A percentile compares a stretch with the other conserved stretches of the same genome.
Evolutionary conservation across 2,888 invertebrate genomes (phyloP).

Genomic region (Ditylenchus weischeri): DNA sequence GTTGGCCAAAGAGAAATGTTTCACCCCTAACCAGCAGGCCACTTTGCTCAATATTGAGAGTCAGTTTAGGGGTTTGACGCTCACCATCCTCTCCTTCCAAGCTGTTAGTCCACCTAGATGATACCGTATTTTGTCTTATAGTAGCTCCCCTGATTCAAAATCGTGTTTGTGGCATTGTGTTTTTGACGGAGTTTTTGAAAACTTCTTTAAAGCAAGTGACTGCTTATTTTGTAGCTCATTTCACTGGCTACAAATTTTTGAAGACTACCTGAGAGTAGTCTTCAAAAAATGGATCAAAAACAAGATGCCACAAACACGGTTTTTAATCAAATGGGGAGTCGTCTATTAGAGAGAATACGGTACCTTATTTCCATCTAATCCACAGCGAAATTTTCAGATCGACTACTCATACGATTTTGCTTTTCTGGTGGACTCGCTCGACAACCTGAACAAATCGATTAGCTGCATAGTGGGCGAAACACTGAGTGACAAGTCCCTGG

Average conservation of each 20-base stretch:
- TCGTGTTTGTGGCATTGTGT: no score
- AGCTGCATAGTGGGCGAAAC: neutral
- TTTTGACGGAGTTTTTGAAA: no score
- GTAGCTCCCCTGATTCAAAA: no score
- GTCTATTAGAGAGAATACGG: no score
- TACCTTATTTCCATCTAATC: neutral
- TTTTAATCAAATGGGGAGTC: no score
- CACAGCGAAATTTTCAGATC: neutral
- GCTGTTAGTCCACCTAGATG: neutral
- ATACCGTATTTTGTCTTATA: neutral
- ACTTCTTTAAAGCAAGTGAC: no score
- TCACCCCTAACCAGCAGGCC: neutral
- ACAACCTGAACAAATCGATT: neutral
- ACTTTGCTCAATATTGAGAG: neutral
- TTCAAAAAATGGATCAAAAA: no score
- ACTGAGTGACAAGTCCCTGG: neutral
- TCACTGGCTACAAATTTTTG: no score
- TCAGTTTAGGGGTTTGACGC: neutral
- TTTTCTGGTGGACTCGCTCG: neutral
- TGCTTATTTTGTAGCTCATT: no score
- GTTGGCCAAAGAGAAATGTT: neutral
- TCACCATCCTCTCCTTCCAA: neutral
- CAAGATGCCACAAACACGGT: no score
- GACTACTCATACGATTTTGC: slow-evolving; percentile 3
- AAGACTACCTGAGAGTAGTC: no score